These are phyloP conservation scores for Drosophila prosaltans DNA, from an alignment of 1,140 invertebrate species.

Conservation along the genomic window DNA sequence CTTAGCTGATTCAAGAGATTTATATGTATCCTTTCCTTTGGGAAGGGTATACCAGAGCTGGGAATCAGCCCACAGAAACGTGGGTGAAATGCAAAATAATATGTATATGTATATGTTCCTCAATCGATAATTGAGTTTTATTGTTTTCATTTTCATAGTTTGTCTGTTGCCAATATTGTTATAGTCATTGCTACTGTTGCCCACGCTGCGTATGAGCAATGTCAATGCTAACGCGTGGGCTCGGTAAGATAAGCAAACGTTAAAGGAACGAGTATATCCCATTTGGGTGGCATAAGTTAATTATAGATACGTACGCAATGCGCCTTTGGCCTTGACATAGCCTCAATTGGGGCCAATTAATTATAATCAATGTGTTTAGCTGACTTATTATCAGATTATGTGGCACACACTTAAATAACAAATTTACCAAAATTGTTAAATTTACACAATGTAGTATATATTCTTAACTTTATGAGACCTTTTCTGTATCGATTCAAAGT, in stretches of 20 bases:
- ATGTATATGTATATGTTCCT: constrained; percentile 28
- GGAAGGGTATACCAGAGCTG: background rate
- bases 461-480: no score
- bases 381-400: background rate
- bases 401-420: background rate
- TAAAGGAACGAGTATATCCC: background rate
- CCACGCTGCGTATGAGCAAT: constrained; percentile 59
- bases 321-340: constrained; percentile 1
- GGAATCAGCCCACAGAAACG: constrained; percentile 4
- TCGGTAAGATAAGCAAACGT: constrained; percentile 6
- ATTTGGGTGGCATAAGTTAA: constrained; percentile 5
- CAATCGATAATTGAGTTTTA: constrained; percentile 51
- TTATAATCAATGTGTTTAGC: background rate
- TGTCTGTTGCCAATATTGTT: background rate
- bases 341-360: constrained; percentile 16
- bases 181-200: constrained; percentile 26
- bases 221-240: constrained; percentile 21
- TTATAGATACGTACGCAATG: constrained; percentile 8
- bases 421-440: background rate
- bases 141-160: constrained; percentile 37
- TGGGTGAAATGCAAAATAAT: constrained; percentile 27
- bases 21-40: background rate
- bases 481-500: no score
- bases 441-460: no score
- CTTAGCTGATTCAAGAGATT: no score